These are phyloP conservation scores for Neodiprion fabricii DNA, from an alignment of 1,140 invertebrate genomes.

Conservation along the genomic window DNA sequence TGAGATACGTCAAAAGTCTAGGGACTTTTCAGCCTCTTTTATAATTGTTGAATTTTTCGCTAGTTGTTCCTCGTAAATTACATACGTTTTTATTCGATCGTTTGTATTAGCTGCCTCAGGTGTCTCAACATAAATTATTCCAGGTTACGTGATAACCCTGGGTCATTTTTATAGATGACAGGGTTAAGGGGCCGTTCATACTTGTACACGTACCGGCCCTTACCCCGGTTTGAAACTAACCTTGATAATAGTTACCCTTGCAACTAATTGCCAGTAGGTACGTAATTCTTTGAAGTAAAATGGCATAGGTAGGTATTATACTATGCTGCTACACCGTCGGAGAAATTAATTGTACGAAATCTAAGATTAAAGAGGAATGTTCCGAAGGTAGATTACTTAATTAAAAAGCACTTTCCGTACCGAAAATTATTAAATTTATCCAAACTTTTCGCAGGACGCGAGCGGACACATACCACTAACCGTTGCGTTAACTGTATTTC, in stretches of 20 bases:
- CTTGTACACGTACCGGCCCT: background rate
- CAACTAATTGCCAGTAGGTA: constrained; percentile 19
- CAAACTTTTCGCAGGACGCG: background rate
- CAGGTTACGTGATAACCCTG: constrained; percentile 33
- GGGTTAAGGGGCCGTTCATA: background rate
- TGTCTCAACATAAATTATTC: constrained; percentile 40
- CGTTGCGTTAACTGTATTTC: background rate
- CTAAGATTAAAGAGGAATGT: constrained; percentile 1
- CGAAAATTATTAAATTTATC: background rate
- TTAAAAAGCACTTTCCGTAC: background rate
- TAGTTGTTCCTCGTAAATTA: too few species aligned
- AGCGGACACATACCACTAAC: background rate
- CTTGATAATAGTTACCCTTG: constrained; percentile 18
- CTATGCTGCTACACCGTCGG: background rate
- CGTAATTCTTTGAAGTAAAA: background rate
- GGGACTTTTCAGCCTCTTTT: too few species aligned
- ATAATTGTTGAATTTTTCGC: too few species aligned
- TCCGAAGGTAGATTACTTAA: background rate
- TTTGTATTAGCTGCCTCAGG: constrained; percentile 25
- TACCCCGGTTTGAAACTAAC: constrained; percentile 20
- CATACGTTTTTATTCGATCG: background rate
- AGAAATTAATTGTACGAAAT: constrained; percentile 4
- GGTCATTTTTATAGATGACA: background rate
- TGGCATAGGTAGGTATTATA: background rate
- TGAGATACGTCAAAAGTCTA: too few species aligned